Base-by-base conservation (phyloP, 92 coral and sea anemone species). In the Anthopleura xanthogrammica region DNA sequence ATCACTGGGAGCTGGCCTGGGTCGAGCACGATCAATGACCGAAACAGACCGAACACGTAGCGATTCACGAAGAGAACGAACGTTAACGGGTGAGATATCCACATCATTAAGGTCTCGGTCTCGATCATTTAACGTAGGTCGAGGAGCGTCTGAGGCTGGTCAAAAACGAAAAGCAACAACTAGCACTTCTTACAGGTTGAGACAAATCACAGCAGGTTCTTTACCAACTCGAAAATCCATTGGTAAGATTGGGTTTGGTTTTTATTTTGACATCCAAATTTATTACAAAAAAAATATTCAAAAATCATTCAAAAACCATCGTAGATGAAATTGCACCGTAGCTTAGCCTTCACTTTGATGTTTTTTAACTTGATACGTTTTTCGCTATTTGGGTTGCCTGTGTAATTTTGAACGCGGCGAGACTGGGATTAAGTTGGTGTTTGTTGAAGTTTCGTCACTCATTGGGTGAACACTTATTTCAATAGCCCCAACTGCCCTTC, bases 11-110 rank as follows among this genome's bases (percentile, higher is more conserved):
- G 23, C 87, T 16, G 70, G 78, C 4, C 77, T 91, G 12, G 86
- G 66, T 57, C 90, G 94, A 39, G 83, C 16, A 9, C 87, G 94
- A 46, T 91, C 94, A 54, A 83, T 91, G 92, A 88, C 92, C 7
- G 94, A 91, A 77, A 80, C 88, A 9, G 94, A 91, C 75, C 79
- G 76, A 75, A 24, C 80, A 40, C 71, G 87, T n/a, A 41, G 56
- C 52, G 87, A 84, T 39, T 60, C 66, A 16, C 87, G 86, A 20
- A 85, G 89, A 19, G 91, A 88, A 40, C 77, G 94, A 82, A 79
- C 89, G 29, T 79, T 80, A 36, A 87, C 91, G 40, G 72, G 82
- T 76, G 94, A 90, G 58, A 78, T 79, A 22, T 5, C 58, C 20
- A 68, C 90, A 19, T 76, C 86, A 41, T 88, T 89, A 55, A 87